Evolutionary conservation across 2,888 invertebrate genomes (phyloP).

Genomic region (Andricus quercusramuli): DNA sequence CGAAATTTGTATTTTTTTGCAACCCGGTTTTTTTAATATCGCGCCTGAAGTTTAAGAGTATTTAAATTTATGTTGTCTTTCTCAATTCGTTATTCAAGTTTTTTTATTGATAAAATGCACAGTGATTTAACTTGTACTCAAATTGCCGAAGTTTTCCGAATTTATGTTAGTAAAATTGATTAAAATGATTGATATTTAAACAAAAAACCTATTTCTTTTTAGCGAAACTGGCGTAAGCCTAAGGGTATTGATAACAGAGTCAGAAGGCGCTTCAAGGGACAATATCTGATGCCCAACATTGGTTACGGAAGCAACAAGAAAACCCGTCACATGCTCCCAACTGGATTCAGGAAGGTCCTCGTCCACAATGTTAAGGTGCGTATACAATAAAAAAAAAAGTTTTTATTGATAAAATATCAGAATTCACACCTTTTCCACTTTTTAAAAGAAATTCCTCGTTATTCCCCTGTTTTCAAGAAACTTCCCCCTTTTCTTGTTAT

Average conservation of each 20-base stretch:
- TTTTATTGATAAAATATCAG: too few species aligned
- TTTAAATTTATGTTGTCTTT: neutral
- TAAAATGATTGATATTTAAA: neutral
- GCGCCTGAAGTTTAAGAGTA: neutral
- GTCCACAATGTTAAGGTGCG: slow-evolving; percentile 91
- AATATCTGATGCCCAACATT: slow-evolving; percentile 99
- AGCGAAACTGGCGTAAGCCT: slow-evolving; percentile 99
- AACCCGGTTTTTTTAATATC: too few species aligned
- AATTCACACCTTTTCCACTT: too few species aligned
- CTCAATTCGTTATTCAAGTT: neutral
- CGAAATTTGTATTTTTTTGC: too few species aligned
- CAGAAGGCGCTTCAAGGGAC: slow-evolving; percentile 99
- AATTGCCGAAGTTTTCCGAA: neutral
- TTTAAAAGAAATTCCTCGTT: too few species aligned
- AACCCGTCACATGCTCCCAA: slow-evolving; percentile 97
- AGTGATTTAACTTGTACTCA: too few species aligned
- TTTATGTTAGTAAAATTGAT: neutral
- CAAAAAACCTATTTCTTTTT: slow-evolving; percentile 41
- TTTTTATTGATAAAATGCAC: neutral
- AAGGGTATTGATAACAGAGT: slow-evolving; percentile 99
- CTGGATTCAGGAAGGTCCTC: slow-evolving; percentile 97
- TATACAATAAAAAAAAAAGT: slow-evolving; percentile 39
- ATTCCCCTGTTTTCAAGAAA: too few species aligned
- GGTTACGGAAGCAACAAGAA: slow-evolving; percentile 98
- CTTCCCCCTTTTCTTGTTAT: too few species aligned